Conservation (phyloP, 2,888 invertebrate genomes). For the Norana najaformis region DNA sequence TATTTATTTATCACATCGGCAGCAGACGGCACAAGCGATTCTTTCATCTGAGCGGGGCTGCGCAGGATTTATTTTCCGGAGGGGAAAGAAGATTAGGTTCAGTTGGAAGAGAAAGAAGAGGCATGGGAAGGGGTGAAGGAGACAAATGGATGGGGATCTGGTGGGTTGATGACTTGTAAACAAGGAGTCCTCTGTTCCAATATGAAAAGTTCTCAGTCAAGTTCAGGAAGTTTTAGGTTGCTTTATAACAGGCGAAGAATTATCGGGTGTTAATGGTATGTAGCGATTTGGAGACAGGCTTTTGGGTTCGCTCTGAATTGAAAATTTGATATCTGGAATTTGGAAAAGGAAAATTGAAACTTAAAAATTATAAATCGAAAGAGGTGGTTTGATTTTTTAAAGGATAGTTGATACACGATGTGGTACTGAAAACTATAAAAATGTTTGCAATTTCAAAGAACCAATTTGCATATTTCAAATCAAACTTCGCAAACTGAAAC, state of each 20-base stretch:
- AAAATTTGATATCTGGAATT: not conserved
- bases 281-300: not conserved
- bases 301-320: not conserved
- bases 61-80: not conserved
- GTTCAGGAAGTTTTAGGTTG: not conserved
- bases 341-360: not conserved
- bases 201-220: not conserved
- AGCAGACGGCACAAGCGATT: not conserved
- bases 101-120: conserved; percentile 1
- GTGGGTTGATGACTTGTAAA: not conserved
- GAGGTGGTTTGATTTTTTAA: not conserved
- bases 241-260: not conserved
- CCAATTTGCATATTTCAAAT: not conserved
- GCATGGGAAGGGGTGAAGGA: not conserved
- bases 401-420: not conserved
- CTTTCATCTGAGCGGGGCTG: not conserved
- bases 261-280: not conserved
- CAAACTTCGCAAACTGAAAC: no score
- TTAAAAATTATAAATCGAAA: not conserved
- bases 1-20: not conserved
- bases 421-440: not conserved
- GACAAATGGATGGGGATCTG: not conserved
- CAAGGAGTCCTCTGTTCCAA: not conserved
- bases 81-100: not conserved
- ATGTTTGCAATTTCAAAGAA: not conserved